A percentile compares a stretch with the other conserved stretches of the same genome.
phyloP scores from a whole-genome alignment of 2,113 vertebrate species.

The Brevimyrus niger region DNA sequence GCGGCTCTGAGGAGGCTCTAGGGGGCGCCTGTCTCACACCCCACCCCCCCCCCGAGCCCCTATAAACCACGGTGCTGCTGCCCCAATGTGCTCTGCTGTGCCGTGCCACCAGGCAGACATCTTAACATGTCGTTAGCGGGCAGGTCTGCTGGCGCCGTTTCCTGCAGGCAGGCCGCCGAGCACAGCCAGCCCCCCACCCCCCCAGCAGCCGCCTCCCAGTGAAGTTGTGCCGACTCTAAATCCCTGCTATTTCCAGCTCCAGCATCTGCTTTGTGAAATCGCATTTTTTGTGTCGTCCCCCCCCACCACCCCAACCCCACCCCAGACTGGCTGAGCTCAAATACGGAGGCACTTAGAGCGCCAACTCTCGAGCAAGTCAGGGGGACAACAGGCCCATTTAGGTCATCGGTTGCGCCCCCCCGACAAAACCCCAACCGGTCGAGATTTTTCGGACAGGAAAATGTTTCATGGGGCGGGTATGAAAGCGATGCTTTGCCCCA shows the following conservation, averaged over 20 bases:
- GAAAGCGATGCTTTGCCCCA: constrained; percentile 4
- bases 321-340: neutral
- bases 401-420: neutral
- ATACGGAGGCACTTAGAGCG: neutral
- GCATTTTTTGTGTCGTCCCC: neutral
- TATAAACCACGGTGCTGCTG: neutral
- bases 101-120: constrained; percentile 1
- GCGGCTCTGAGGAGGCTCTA: neutral
- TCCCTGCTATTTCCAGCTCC: neutral
- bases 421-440: neutral
- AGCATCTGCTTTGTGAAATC: constrained; percentile 10
- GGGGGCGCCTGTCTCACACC: neutral
- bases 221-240: neutral
- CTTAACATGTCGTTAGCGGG: constrained; percentile 1
- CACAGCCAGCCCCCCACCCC: neutral
- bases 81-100: neutral
- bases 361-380: neutral
- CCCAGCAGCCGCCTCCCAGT: neutral
- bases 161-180: neutral
- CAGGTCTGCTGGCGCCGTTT: neutral
- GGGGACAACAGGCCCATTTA: neutral
- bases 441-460: constrained; percentile 8
- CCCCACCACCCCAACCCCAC: neutral
- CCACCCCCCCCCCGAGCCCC: neutral
- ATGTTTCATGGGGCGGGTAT: neutral